These are phyloP conservation scores for Meloidogyne exigua DNA, from an alignment of 1,140 invertebrate species.

Conservation along the genomic window DNA sequence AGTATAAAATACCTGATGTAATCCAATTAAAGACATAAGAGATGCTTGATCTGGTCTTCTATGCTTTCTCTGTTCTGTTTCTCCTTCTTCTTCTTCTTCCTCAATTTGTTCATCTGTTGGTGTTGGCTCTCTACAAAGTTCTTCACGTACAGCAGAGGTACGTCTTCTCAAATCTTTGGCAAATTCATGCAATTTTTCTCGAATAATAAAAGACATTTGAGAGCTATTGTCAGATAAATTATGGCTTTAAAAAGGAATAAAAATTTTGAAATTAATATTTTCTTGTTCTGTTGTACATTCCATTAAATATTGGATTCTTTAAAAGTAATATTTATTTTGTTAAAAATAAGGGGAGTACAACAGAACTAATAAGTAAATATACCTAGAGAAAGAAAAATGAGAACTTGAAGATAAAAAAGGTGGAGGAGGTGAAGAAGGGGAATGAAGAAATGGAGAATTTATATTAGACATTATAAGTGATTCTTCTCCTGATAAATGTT, in stretches of 20 bases:
- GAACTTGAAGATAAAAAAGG: neutral
- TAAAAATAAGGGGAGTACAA: no score
- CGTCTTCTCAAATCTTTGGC: conserved; percentile 49
- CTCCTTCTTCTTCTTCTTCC: conserved; percentile 29
- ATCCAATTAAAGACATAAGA: conserved; percentile 58
- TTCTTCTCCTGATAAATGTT: neutral
- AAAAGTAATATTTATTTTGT: no score
- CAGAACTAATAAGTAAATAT: neutral
- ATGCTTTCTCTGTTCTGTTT: neutral
- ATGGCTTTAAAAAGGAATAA: neutral
- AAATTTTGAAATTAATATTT: no score
- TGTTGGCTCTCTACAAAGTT: conserved; percentile 34
- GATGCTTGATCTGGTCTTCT: conserved; percentile 27
- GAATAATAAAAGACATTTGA: conserved; percentile 50
- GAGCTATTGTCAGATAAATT: conserved; percentile 26
- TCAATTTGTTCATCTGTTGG: conserved; percentile 38
- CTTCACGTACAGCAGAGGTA: conserved; percentile 41
- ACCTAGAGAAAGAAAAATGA: neutral
- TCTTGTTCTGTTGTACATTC: no score
- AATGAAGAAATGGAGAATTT: neutral
- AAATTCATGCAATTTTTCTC: conserved; percentile 50
- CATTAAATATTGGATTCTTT: no score
- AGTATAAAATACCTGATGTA: conserved; percentile 38
- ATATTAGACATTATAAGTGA: neutral
- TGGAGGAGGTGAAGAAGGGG: neutral